Evolutionary conservation across 2,888 invertebrate species (phyloP).

Genomic region (Troides helena): DNA sequence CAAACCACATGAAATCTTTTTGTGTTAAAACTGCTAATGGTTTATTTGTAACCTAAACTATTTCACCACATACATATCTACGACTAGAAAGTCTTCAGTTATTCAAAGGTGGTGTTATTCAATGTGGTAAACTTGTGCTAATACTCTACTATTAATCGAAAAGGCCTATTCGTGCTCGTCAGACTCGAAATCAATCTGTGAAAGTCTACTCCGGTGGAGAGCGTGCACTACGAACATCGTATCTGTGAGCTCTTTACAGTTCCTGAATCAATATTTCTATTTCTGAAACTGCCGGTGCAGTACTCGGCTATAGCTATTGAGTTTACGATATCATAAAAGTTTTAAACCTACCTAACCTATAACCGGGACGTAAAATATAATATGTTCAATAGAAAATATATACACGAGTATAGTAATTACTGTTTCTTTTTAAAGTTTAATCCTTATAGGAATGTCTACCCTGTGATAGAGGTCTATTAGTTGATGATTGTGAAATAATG

Average conservation of each 20-base stretch:
- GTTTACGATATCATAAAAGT: background rate
- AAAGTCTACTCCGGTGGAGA: background rate
- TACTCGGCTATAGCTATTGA: background rate
- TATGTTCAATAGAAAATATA: too few relatives aligned
- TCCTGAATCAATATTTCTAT: background rate
- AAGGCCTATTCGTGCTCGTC: background rate
- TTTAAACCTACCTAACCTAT: too few relatives aligned
- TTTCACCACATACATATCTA: background rate
- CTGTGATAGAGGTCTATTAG: too few relatives aligned
- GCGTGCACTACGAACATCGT: background rate
- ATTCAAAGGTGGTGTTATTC: background rate
- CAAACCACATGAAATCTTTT: background rate
- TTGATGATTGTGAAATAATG: too few relatives aligned
- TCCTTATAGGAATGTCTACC: too few relatives aligned
- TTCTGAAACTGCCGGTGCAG: background rate
- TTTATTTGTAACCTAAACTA: background rate
- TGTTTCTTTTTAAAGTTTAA: too few relatives aligned
- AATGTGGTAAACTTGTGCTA: background rate
- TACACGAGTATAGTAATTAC: too few relatives aligned
- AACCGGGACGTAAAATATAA: too few relatives aligned
- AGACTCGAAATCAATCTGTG: background rate
- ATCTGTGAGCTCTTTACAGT: background rate
- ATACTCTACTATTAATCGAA: background rate
- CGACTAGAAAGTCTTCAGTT: background rate
- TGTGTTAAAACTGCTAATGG: background rate